A percentile compares a stretch with the other conserved stretches of the same genome.
phyloP scores from a whole-genome alignment of 1,140 invertebrate species.

The Daktulosphaira vitifoliae region DNA sequence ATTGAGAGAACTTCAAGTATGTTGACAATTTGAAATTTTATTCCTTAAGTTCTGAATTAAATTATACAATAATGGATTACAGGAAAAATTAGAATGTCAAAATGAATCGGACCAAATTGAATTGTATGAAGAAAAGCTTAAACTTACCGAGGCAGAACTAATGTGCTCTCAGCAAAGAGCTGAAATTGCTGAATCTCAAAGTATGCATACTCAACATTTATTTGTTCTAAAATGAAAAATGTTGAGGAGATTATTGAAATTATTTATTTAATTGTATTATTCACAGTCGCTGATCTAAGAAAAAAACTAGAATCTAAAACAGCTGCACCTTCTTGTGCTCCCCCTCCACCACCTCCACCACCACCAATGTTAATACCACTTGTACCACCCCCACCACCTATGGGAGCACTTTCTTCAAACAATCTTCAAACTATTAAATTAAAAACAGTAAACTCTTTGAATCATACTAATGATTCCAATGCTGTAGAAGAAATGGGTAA shows the following conservation, averaged over 20 bases:
- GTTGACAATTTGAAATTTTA: slow-evolving; percentile 4
- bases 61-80: slow-evolving; percentile 38
- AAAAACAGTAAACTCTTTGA: slow-evolving; percentile 20
- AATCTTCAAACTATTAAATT: slow-evolving; percentile 29
- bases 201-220: neutral
- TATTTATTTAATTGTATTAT: neutral
- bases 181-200: slow-evolving; percentile 49
- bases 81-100: slow-evolving; percentile 58
- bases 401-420: slow-evolving; percentile 33
- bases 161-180: slow-evolving; percentile 50
- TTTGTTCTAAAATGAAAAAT: too few species aligned
- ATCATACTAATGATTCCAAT: slow-evolving; percentile 38
- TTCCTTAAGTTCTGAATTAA: too few species aligned
- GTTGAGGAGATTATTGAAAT: neutral
- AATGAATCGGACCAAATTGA: slow-evolving; percentile 58
- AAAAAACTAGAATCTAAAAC: slow-evolving; percentile 36
- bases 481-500: slow-evolving; percentile 52
- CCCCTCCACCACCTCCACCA: slow-evolving; percentile 43
- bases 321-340: slow-evolving; percentile 35
- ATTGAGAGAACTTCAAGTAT: slow-evolving; percentile 47
- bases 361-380: slow-evolving; percentile 45
- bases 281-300: slow-evolving; percentile 44
- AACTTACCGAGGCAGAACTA: slow-evolving; percentile 57
- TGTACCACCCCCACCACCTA: slow-evolving; percentile 40
- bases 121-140: slow-evolving; percentile 59